Conservation (phyloP, 23 tunicate genomes). For the Ciona savignyi region DNA sequence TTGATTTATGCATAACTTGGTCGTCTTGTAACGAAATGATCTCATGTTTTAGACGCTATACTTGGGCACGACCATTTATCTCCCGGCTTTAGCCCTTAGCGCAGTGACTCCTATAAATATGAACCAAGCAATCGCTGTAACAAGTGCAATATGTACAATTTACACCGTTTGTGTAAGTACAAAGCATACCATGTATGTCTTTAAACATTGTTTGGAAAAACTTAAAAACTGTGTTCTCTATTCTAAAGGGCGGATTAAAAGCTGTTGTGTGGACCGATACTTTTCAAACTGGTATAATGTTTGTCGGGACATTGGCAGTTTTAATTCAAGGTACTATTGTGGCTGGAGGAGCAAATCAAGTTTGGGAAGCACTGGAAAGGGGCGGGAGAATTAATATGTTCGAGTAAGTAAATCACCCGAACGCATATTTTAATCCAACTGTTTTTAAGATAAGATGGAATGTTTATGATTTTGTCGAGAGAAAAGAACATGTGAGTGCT, state of each 20-base stretch:
- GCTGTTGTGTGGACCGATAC: conserved; percentile 5
- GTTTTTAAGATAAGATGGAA: too few relatives aligned
- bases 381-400: neutral
- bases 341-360: neutral
- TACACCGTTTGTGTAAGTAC: too few relatives aligned
- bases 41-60: conserved; percentile 24
- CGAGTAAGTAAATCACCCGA: too few relatives aligned
- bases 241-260: conserved; percentile 7
- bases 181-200: too few relatives aligned
- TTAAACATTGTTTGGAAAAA: too few relatives aligned
- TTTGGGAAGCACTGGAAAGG: too few relatives aligned
- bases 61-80: conserved; percentile 27
- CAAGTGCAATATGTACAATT: conserved; percentile 25
- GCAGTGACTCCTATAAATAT: conserved; percentile 34
- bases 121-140: conserved; percentile 4
- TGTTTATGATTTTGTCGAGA: too few relatives aligned
- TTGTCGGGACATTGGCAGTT: conserved; percentile 3
- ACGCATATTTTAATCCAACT: too few relatives aligned
- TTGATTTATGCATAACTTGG: too few relatives aligned
- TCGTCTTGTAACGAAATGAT: too few relatives aligned
- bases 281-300: conserved; percentile 1
- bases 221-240: too few relatives aligned
- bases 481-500: too few relatives aligned
- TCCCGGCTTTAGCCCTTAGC: conserved; percentile 33
- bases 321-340: neutral